Evolutionary conservation across 2,797 vertebrate species (phyloP).

Genomic region (Sebastes vulpes): DNA sequence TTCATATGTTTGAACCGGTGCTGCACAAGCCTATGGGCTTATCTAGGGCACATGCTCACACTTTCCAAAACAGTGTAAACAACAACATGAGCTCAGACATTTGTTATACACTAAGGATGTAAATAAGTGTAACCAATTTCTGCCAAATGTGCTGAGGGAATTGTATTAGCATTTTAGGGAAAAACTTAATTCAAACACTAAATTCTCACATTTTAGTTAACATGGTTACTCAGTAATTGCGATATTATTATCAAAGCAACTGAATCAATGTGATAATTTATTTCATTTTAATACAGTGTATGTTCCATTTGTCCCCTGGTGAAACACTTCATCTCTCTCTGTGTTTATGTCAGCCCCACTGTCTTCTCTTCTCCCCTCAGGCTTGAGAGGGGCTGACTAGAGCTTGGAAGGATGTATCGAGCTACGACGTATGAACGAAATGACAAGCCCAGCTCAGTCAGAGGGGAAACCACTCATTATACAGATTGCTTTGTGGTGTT

Average conservation of each 20-base stretch:
- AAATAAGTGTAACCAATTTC: slow-evolving; percentile 55
- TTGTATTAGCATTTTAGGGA: slow-evolving; percentile 47
- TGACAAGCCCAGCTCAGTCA: slow-evolving; percentile 70
- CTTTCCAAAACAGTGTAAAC: slow-evolving; percentile 59
- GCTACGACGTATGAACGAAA: slow-evolving; percentile 59
- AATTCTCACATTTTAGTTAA: slow-evolving; percentile 40
- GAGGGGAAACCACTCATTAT: slow-evolving; percentile 81
- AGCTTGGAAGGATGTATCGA: slow-evolving; percentile 63
- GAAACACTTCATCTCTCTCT: slow-evolving; percentile 46
- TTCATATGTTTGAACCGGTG: slow-evolving; percentile 50
- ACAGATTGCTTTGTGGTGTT: slow-evolving; percentile 77
- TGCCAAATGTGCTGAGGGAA: slow-evolving; percentile 45
- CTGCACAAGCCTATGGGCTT: slow-evolving; percentile 42
- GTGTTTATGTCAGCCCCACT: slow-evolving; percentile 60
- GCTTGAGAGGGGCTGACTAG: slow-evolving; percentile 38
- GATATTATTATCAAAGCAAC: slow-evolving; percentile 41
- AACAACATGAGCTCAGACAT: slow-evolving; percentile 51
- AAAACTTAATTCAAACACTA: slow-evolving; percentile 2
- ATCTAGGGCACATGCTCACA: slow-evolving; percentile 52
- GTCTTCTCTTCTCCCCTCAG: slow-evolving; percentile 47
- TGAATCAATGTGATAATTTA: slow-evolving; percentile 27
- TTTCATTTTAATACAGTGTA: slow-evolving; percentile 35
- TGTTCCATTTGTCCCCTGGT: slow-evolving; percentile 18
- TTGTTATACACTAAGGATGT: slow-evolving; percentile 43
- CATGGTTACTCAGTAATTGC: slow-evolving; percentile 33